Percentiles rank a stretch among this genome's conserved stretches.
Conservation (phyloP, 2,888 invertebrate species). For the Amblyjoppa proteus region DNA sequence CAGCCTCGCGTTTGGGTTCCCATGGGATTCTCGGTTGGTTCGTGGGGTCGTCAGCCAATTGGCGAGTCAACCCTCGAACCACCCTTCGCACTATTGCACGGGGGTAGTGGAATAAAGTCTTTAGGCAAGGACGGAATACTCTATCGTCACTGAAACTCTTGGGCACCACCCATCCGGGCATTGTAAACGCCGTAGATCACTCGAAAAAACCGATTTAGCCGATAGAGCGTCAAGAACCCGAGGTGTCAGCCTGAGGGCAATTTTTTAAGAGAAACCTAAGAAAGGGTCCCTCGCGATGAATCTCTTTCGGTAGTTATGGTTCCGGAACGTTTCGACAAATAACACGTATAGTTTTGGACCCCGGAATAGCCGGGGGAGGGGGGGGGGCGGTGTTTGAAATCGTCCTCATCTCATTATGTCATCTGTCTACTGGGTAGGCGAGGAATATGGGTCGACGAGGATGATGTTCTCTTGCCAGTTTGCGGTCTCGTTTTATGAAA, state of each 20-base stretch:
- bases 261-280: conserved; percentile 10
- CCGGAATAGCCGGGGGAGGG: background rate
- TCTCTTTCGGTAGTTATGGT: background rate
- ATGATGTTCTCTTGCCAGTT: conserved; percentile 30
- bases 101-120: conserved; percentile 30
- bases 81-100: conserved; percentile 53
- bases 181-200: conserved; percentile 7
- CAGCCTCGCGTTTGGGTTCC: conserved; percentile 62
- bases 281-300: background rate
- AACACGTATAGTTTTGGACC: background rate
- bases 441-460: conserved; percentile 62
- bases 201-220: background rate
- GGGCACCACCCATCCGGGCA: conserved; percentile 37
- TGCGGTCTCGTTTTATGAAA: conserved; percentile 63
- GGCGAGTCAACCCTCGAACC: conserved; percentile 65
- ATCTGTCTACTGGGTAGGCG: conserved; percentile 8
- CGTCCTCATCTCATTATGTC: conserved; percentile 46
- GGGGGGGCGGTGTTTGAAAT: conserved; percentile 18
- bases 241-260: background rate
- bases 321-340: conserved; percentile 2
- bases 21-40: conserved; percentile 61
- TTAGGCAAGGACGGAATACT: background rate
- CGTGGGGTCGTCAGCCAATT: conserved; percentile 65
- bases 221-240: background rate
- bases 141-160: background rate